Base-by-base conservation (phyloP, 2,113 vertebrate genomes). In the Microcebus ravelobensis region DNA sequence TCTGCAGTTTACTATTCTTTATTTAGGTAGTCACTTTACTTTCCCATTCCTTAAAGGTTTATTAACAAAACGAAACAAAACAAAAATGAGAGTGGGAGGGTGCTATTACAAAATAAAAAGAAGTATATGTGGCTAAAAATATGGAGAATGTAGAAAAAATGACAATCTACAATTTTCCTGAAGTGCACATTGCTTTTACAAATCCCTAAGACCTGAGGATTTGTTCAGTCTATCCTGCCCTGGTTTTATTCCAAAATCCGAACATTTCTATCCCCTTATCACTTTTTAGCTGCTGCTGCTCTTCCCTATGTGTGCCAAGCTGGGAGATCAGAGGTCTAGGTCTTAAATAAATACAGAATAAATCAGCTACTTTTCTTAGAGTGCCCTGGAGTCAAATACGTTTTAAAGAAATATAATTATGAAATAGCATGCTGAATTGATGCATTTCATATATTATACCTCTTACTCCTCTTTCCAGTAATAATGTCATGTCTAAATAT, bases 391-490 rank as follows among this genome's bases (percentile, higher is more conserved):
- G 81, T 91, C 52, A 94, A 80, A 55, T 95, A 52, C 65, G 68
- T 57, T 55, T 93, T 77, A 83, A 94, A 97, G 68, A 97, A 96
- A 45, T 36, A 82, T 67, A 98, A 95, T 95, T 97, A 97, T 55
- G 0, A 95, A 91, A 79, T 81, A 85, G 70, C 31, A 93, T n/a
- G 8, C n/a, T 71, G n/a, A 95, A 90, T 74, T 96, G 42, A 94
- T 91, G 85, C 81, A 61, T 68, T 84, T 94, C n/a, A 83, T 55
- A 31, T 70, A n/a, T 31, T 91, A 88, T 34, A 68, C 4, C 2
- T 67, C 6, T 42, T 68, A 76, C 0, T 92, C 91, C 76, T 85
- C 71, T 92, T 73, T 87, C 31, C 13, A 34, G 17, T 63, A 88
- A 74, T 63, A 94, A 14, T 42, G 8, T 42, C 52, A 50, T 55